phyloP scores from a whole-genome alignment of 2,888 invertebrate species.

The Dryadula phaetusa region DNA sequence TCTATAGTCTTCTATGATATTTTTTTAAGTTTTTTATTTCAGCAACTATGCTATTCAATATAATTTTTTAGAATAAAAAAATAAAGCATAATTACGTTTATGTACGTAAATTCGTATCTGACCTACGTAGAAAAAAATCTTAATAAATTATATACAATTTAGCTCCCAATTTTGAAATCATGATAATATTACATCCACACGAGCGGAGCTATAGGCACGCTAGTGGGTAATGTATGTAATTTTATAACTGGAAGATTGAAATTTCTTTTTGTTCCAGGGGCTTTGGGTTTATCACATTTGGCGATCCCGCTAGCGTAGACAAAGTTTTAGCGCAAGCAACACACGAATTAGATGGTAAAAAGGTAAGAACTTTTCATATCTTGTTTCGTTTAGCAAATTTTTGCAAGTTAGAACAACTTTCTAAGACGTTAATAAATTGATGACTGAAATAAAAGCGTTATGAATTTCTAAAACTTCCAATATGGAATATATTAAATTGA shows the following conservation, averaged over 20 bases:
- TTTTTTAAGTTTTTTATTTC: background rate
- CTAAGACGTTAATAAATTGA: conserved; percentile 31
- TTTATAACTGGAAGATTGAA: conserved; percentile 36
- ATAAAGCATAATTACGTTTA: too few species aligned
- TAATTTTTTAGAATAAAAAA: too few species aligned
- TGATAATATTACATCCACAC: conserved; percentile 2
- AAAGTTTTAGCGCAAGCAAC: conserved; percentile 99
- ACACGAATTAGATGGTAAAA: conserved; percentile 99
- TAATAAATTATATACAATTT: background rate
- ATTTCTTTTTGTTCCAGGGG: conserved; percentile 88
- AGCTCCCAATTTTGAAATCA: background rate
- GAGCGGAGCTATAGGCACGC: background rate
- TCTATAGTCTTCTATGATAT: background rate
- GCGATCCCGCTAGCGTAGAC: conserved; percentile 99
- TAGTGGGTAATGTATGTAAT: conserved; percentile 28
- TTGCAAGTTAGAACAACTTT: conserved; percentile 42
- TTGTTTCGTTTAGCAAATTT: conserved; percentile 45
- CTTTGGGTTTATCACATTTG: conserved; percentile 99
- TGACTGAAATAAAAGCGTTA: conserved; percentile 13
- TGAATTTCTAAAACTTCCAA: conserved; percentile 3
- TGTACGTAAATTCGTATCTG: too few species aligned
- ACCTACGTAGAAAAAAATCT: too few species aligned
- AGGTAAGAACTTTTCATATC: conserved; percentile 86
- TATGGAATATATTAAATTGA: background rate
- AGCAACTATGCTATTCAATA: too few species aligned